Base-by-base conservation (phyloP, 2,113 vertebrate species). In the Rhabdomys dilectus region DNA sequence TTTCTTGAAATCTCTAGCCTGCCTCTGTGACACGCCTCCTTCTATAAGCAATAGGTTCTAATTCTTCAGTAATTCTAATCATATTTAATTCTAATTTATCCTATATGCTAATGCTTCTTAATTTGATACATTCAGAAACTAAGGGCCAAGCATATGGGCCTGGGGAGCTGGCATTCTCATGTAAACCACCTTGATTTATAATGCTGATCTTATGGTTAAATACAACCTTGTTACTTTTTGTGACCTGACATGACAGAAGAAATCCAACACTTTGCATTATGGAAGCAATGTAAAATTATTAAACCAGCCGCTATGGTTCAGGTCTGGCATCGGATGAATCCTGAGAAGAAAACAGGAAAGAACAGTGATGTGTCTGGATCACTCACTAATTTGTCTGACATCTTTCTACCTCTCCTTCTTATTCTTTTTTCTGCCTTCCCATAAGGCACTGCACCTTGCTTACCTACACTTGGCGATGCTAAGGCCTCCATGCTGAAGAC, bases 261-360 rank as follows among this genome's bases (percentile, higher is more conserved):
- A 91, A 2, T 13, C 66, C 21, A 42, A 70, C 36, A 6, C 48
- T 73, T 26, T 26, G 62, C 42, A 88, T 92, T 34, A 36, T 48
- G 51, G 3, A 78, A 58, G 19, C 22, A 72, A 21, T 5, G 48
- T 39, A 42, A 29, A 29, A 96, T 92, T 94, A 48, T 81, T 89
- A 92, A 96, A 76, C 8, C 22, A 68, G 31, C 66, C 89, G 72
- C 29, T 89, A n/a, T 53, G 42, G 56, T 2, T 66, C 29, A 26
- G 7, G 22, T 96, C n/a, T 91, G 96, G 19, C 29, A 84, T 68
- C 21, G 84, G n/a, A 82, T 78, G 42, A 89, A 93, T 76, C 2
- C 24, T 53, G 22, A 77, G 72, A 31, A 24, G 66, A 48, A 91
- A 90, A 45, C 73, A 16, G 75, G 16, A 78, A 88, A 91, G 4